Base-by-base conservation (phyloP, 1,140 invertebrate species). In the Penaeus japonicus region DNA sequence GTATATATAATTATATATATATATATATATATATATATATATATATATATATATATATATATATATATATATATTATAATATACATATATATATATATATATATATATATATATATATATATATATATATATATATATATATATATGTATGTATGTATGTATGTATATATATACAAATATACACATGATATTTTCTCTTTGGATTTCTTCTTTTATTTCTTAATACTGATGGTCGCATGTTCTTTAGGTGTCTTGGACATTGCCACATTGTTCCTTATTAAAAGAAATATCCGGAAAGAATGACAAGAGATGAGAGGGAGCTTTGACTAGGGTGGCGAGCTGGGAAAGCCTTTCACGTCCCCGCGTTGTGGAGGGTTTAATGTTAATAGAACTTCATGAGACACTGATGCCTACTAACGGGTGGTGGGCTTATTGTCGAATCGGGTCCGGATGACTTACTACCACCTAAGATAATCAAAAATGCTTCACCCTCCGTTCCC, bases 321-420 rank as follows among this genome's bases (percentile, higher is more conserved):
- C 87, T 89, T 89, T 89, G 87, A 89, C 87, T 89, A 89, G 87
- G 87, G 87, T 89, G 87, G 87, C 87, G 87, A 89, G 87, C 82
- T 85, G 87, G 86, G 86, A 88, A 24, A 82, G 59, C 86, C 86
- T 84, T 82, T 83, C 55, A 88, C 86, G 86, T 88, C 86, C 86
- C 73, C 86, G 73, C 86, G 86, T 73, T 47, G 55, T 83, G 27
- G 73, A 79, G 75, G 39, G 59, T 35, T n/a, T 59, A 59, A 30
- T 35, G 47, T n/a, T 27, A 62, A 87, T 24, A 87, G 24, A 53
- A 78, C 62, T 65, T 81, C 35, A 81, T 80, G 73, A 73, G 17
- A 62, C 62, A 88, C 55, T 83, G 53, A 83, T 88, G 80, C 62
- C 86, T 88, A 88, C 86, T 88, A 88, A 88, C 81, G 86, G 86